Evolutionary conservation across 2,797 vertebrate genomes (phyloP).

Genomic region (Aldrovandia affinis): DNA sequence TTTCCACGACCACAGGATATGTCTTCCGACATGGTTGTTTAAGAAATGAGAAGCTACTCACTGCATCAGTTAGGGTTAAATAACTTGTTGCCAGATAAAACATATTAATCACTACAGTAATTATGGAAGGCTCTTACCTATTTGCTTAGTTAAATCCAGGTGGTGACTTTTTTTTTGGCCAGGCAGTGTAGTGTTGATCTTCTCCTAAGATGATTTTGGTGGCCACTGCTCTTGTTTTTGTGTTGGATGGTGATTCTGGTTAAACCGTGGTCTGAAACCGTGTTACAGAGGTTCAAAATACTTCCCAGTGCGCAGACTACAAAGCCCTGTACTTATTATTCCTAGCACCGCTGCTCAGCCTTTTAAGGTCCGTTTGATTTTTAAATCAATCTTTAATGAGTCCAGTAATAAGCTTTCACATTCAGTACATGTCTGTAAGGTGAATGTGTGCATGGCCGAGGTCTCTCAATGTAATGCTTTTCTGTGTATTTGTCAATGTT

Average conservation of each 20-base stretch:
- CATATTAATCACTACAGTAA: too few relatives aligned
- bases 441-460: not conserved
- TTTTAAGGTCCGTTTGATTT: conserved; percentile 13
- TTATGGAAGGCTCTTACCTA: too few relatives aligned
- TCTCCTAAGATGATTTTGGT: too few relatives aligned
- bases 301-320: not conserved
- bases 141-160: too few relatives aligned
- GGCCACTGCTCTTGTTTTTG: too few relatives aligned
- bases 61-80: too few relatives aligned
- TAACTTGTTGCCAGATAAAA: too few relatives aligned
- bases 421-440: not conserved
- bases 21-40: too few relatives aligned
- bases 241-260: not conserved
- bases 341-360: not conserved
- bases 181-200: too few relatives aligned
- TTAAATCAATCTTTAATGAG: conserved; percentile 5
- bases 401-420: conserved; percentile 16
- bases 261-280: not conserved
- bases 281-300: not conserved
- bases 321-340: conserved; percentile 10
- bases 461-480: not conserved
- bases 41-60: too few relatives aligned
- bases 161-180: too few relatives aligned
- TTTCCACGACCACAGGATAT: too few relatives aligned
- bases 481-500: not conserved